These are phyloP conservation scores for Coturnix japonica DNA, from an alignment of 2,113 vertebrate species.

Conservation along the genomic window DNA sequence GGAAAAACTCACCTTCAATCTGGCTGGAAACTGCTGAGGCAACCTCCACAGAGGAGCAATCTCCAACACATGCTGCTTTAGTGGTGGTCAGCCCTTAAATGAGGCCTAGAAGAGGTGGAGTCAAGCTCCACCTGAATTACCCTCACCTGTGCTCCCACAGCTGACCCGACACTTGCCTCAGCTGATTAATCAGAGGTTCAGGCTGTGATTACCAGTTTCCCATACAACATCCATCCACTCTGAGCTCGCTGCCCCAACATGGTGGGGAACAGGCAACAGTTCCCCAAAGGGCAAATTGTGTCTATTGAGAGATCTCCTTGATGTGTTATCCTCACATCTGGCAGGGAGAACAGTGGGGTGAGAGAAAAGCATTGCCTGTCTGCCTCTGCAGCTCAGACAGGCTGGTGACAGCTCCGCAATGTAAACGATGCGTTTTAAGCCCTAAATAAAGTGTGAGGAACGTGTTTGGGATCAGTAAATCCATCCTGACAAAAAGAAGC, in stretches of 20 bases:
- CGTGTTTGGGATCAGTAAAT: conserved; percentile 61
- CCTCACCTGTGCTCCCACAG: no score
- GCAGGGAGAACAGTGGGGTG: conserved; percentile 17
- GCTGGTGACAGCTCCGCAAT: conserved; percentile 56
- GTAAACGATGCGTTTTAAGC: conserved; percentile 46
- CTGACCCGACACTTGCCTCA: no score
- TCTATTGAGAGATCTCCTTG: background rate
- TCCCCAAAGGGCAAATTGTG: background rate
- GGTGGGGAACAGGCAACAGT: background rate
- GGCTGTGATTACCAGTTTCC: no score
- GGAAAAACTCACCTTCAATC: no score
- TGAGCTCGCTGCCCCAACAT: background rate
- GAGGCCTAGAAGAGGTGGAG: no score
- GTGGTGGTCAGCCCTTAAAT: no score
- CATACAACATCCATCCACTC: no score
- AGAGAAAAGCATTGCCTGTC: conserved; percentile 12
- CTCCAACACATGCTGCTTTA: no score
- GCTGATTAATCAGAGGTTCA: no score
- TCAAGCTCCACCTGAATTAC: no score
- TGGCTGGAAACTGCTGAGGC: no score
- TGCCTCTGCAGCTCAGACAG: conserved; percentile 10
- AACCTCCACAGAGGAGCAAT: no score
- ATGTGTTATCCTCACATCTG: conserved; percentile 40
- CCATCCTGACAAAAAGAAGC: conserved; percentile 52
- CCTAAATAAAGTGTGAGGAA: conserved; percentile 61